Conservation (phyloP, 2,797 vertebrate species). For the Lepidocolaptes lacrymiger region DNA sequence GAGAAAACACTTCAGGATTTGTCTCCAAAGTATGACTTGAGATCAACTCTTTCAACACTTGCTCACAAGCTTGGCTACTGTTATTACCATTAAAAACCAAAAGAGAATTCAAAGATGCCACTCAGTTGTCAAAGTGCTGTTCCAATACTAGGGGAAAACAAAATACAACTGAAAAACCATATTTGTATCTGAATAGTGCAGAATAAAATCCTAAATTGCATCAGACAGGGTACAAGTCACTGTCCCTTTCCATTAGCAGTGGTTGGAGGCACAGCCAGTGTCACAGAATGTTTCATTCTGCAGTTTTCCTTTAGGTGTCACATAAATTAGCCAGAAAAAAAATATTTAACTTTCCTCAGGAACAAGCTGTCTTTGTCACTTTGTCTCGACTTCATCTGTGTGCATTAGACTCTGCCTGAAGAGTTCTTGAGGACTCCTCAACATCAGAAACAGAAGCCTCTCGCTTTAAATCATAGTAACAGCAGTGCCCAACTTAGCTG, state of each 20-base stretch:
- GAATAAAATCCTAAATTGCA: background rate
- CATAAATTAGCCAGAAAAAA: slow-evolving; percentile 22
- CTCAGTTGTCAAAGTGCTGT: background rate
- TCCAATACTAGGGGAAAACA: background rate
- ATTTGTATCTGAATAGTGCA: background rate
- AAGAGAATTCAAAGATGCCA: background rate
- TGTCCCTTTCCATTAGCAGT: slow-evolving; percentile 21
- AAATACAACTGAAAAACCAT: background rate
- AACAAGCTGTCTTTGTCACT: slow-evolving; percentile 9
- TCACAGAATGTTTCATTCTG: background rate
- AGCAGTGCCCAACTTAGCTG: background rate
- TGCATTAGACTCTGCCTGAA: background rate
- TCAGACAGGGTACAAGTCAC: background rate
- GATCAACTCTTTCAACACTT: background rate
- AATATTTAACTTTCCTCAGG: background rate
- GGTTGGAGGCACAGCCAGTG: background rate
- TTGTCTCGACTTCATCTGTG: background rate
- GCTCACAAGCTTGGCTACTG: background rate
- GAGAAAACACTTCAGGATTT: background rate
- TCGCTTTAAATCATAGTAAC: background rate
- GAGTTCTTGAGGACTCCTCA: background rate
- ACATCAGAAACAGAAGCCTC: background rate
- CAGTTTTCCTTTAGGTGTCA: slow-evolving; percentile 7
- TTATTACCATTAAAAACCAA: background rate
- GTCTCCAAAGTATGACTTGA: background rate